Evolutionary conservation across 2,888 invertebrate genomes (phyloP), one percentile per base, ranked within the genome.

Genomic region (Orthosia cruda): DNA sequence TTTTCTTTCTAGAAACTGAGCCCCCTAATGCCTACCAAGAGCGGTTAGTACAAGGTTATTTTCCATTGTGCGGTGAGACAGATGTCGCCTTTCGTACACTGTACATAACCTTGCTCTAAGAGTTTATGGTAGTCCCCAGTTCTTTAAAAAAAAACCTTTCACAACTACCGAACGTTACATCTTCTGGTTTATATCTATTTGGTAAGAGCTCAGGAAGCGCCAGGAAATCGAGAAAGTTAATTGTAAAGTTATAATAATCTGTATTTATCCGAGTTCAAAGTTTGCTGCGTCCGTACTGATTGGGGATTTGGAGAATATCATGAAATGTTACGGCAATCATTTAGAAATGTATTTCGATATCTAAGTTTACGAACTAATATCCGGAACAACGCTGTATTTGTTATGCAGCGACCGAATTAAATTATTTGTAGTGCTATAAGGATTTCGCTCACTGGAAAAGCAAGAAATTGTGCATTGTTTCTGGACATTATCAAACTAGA

Each of bases 231-330:
- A 57, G 32, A 78, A 80, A 74, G 40, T 79, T 66, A 77, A 66
- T 77, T 73, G 79, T 40, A 57, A 73, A 77, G 72, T 80, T 73
- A 40, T 66, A 74, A 65, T 79, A 67, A 66, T 74, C 58, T 63
- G 62, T 54, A 62, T 26, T 80, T 72, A 78, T 47, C 55, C 52
- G 26, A 13, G 20, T 49, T 74, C 49, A 40, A 63, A 78, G 57
- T 78, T 80, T 40, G 52, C 54, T 40, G 65, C 77, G 32, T 72
- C 49, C 64, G 23, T 50, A 45, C 77, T 55, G 54, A 55, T 73
- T 65, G 47, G 67, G 49, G 57, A 78, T 80, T 66, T 63, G 11
- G 7, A 32, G 55, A 66, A 40, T 57, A 65, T 71, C 49, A 23
- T 54, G 18, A 61, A 71, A 64, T 45, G 3, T 62, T 62, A 70